Conservation (phyloP, 92 coral and sea anemone genomes). For the Porites evermanni region DNA sequence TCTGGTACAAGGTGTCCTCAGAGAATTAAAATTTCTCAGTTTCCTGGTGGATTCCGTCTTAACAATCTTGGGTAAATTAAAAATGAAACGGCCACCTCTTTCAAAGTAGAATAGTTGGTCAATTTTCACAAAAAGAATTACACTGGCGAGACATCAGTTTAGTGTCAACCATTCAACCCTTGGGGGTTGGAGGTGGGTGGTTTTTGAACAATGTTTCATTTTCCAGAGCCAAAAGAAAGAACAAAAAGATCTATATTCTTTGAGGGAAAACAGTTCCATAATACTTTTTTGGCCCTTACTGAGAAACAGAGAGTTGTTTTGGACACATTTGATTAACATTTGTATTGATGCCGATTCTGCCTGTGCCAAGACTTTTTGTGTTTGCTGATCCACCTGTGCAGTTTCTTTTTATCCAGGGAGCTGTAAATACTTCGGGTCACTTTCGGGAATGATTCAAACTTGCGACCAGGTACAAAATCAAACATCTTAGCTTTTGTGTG, state of each 20-base stretch:
- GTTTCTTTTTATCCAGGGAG: conserved; percentile 40
- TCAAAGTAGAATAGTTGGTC: no score
- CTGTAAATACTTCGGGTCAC: conserved; percentile 37
- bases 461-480: conserved; percentile 43
- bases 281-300: conserved; percentile 5
- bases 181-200: no score
- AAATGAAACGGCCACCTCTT: no score
- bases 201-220: neutral
- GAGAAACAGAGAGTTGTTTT: conserved; percentile 21
- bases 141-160: no score
- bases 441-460: conserved; percentile 57
- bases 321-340: conserved; percentile 18
- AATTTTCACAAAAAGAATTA: no score
- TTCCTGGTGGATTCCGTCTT: no score
- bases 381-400: conserved; percentile 52
- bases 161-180: no score
- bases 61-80: no score
- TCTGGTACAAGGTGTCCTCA: no score
- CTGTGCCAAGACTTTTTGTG: conserved; percentile 40
- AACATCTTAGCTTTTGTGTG: conserved; percentile 33
- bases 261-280: conserved; percentile 32
- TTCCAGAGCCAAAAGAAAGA: neutral
- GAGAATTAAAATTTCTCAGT: no score
- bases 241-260: conserved; percentile 3
- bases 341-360: conserved; percentile 38